Percentiles rank a stretch among this genome's conserved stretches.
These are phyloP conservation scores for Neoniphon sammara DNA, from an alignment of 2,797 vertebrate genomes.

Conservation along the genomic window DNA sequence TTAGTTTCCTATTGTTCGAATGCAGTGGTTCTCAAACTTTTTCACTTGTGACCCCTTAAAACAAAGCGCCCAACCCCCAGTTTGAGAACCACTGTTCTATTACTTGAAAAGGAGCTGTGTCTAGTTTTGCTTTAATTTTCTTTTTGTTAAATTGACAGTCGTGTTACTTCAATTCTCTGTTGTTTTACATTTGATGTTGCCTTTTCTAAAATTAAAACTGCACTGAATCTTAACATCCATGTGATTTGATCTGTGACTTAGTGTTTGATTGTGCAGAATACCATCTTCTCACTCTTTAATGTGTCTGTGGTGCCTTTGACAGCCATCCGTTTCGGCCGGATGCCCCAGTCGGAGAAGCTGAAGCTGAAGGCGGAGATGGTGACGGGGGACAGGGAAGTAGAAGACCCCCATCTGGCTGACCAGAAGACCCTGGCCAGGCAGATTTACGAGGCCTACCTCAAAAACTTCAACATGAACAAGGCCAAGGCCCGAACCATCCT, in stretches of 20 bases:
- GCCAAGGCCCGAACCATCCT: slow-evolving; percentile 95
- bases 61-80: too few relatives aligned
- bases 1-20: slow-evolving; percentile 9
- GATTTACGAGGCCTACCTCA: slow-evolving; percentile 96
- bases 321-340: slow-evolving; percentile 98
- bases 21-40: too few relatives aligned
- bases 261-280: neutral
- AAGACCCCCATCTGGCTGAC: slow-evolving; percentile 88
- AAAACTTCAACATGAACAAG: slow-evolving; percentile 99
- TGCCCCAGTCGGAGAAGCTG: slow-evolving; percentile 97
- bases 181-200: neutral
- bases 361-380: slow-evolving; percentile 96
- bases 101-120: neutral
- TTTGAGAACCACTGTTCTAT: neutral
- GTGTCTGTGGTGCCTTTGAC: slow-evolving; percentile 31
- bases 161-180: neutral
- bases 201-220: too few relatives aligned
- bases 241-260: too few relatives aligned
- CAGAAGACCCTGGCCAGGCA: slow-evolving; percentile 93
- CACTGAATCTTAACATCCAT: too few relatives aligned
- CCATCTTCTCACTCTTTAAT: slow-evolving; percentile 6
- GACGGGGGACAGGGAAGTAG: slow-evolving; percentile 86
- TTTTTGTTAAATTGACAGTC: neutral
- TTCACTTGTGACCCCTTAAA: too few relatives aligned
- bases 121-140: neutral